Base-by-base conservation (phyloP, 2,888 invertebrate genomes). In the Brachylomia viminalis region DNA sequence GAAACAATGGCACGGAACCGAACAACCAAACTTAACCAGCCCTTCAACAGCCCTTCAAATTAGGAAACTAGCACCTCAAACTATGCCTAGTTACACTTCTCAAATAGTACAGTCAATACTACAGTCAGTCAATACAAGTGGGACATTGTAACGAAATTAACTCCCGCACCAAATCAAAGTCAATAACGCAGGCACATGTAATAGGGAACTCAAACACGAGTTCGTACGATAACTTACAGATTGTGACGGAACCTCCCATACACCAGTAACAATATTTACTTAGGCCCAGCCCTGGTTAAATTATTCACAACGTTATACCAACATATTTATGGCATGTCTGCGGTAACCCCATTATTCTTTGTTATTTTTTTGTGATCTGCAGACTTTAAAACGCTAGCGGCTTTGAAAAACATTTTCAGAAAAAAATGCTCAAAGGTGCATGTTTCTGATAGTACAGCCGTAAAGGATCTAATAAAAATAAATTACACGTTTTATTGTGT, bases 231-330 rank as follows among this genome's bases (percentile, higher is more conserved):
- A 94, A 91, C 89, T 92, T 91, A 91, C 89, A 87, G 88, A 85
- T 88, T 83, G 87, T 89, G 89, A 90, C 87, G 88, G 77, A 77
- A 77, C 86, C 87, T 82, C 83, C 82, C 85, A 87, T 77, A 86
- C 89, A 88, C 88, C 90, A 90, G 90, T 88, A 87, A 89, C 90
- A 86, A 86, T 93, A 92, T 95, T 94, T 92, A 87, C 91, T 95
- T 93, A 93, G 94, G 94, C 89, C 92, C 86, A 85, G 87, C 84
- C 89, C 89, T 87, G 87, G 75, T 92, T 93, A 93, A 94, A 93
- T 94, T 94, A 94, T 94, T 94, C 92, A 92, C 90, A 89, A 89
- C 88, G 91, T 90, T 92, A 91, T 91, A 88, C 92, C 89, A 92
- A 92, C 92, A 92, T 92, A 93, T 92, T 92, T 93, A 93, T 92